Conservation (phyloP, 2,113 vertebrate species). For the Suncus etruscus region DNA sequence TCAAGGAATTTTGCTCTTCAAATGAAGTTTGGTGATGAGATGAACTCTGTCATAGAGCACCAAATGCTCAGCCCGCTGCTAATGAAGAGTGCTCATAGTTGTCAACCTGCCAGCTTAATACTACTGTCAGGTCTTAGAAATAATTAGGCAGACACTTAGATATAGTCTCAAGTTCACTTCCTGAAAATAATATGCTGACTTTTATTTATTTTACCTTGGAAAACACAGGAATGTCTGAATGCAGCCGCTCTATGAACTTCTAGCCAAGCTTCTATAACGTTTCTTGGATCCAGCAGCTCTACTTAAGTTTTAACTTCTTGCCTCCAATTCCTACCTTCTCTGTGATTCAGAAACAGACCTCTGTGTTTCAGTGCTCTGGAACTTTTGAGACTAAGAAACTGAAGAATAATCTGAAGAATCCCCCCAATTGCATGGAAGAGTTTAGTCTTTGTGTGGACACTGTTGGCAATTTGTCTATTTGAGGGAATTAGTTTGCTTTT, state of each 20-base stretch:
- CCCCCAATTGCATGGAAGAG: not conserved
- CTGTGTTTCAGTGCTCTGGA: not conserved
- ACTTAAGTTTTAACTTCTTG: conserved; percentile 27
- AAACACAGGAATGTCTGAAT: conserved; percentile 26
- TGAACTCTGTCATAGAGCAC: not conserved
- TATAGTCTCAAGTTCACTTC: not conserved
- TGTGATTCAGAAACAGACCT: not conserved
- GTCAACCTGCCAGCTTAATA: not conserved
- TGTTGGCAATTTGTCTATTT: not conserved
- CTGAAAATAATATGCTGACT: conserved; percentile 26
- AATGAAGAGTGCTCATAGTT: not conserved
- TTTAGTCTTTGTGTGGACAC: not conserved
- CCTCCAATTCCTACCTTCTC: conserved; percentile 27
- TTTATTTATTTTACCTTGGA: not conserved
- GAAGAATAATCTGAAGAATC: not conserved
- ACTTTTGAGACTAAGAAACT: conserved; percentile 13
- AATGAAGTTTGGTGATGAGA: not conserved
- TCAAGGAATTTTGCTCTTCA: not conserved
- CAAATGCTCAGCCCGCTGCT: not conserved
- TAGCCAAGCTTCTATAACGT: not conserved
- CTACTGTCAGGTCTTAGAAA: not conserved
- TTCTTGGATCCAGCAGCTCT: not conserved
- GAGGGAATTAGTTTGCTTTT: not conserved
- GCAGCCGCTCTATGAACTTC: not conserved
- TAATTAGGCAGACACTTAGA: not conserved